phyloP scores from a whole-genome alignment of 2,113 vertebrate genomes.

The Forbesichthys papilliferus region DNA sequence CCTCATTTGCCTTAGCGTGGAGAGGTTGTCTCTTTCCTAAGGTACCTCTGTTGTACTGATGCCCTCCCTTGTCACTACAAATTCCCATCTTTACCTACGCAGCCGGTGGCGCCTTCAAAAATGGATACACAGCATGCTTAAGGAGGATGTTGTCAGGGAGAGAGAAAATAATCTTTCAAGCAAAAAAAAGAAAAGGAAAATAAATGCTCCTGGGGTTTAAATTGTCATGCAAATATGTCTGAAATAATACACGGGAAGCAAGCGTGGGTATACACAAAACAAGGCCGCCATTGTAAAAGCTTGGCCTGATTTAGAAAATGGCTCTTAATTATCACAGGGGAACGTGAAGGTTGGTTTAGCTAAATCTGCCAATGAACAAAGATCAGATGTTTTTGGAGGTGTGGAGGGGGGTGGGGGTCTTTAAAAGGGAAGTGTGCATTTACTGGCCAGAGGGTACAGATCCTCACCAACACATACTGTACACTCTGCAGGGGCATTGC shows the following conservation, averaged over 20 bases:
- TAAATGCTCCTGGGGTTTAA: slow-evolving; percentile 44
- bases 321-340: background rate
- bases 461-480: too few species aligned
- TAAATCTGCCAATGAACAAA: background rate
- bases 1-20: slow-evolving; percentile 65
- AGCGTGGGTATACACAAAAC: background rate
- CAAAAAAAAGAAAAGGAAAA: slow-evolving; percentile 46
- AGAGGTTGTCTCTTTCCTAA: slow-evolving; percentile 66
- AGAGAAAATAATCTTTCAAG: slow-evolving; percentile 17
- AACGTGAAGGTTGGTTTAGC: background rate
- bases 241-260: slow-evolving; percentile 23
- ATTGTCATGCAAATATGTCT: slow-evolving; percentile 43
- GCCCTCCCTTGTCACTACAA: slow-evolving; percentile 70
- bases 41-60: slow-evolving; percentile 65
- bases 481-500: too few species aligned
- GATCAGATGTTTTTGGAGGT: background rate
- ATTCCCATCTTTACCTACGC: slow-evolving; percentile 73
- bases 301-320: background rate
- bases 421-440: too few species aligned
- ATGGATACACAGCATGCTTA: slow-evolving; percentile 68
- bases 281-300: slow-evolving; percentile 20
- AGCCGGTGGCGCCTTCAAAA: slow-evolving; percentile 71
- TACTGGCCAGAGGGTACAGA: too few species aligned
- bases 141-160: slow-evolving; percentile 59
- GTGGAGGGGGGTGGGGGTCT: too few species aligned